Conservation (phyloP, 2,113 vertebrate genomes). For the Hiodon alosoides region DNA sequence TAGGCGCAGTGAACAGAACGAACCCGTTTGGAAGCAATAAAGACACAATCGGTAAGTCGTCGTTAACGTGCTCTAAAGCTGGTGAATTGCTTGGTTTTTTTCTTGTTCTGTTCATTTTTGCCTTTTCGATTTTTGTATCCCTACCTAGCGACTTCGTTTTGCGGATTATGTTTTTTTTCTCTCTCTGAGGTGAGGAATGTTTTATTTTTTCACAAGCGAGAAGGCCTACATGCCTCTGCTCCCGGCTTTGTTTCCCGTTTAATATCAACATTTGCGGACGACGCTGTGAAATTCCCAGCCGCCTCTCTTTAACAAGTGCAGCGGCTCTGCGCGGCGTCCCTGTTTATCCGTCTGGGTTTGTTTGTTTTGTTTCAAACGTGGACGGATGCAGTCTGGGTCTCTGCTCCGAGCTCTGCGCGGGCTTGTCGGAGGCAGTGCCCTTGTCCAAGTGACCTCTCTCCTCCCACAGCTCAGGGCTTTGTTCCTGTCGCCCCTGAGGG, state of each 20-base stretch:
- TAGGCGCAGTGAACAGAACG: constrained; percentile 38
- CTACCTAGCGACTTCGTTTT: not conserved
- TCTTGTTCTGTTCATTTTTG: constrained; percentile 20
- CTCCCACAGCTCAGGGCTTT: constrained; percentile 5
- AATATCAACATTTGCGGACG: not conserved
- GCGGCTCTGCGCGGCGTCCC: not conserved
- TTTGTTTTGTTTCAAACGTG: not conserved
- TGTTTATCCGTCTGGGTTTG: not conserved
- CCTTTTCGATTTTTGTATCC: not conserved
- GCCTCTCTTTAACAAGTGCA: not conserved
- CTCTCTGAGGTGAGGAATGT: not conserved
- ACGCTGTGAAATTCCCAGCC: not conserved
- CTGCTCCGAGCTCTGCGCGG: not conserved
- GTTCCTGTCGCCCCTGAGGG: constrained; percentile 34
- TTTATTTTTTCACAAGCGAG: not conserved
- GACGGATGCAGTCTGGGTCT: not conserved
- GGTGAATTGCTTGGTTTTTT: constrained; percentile 20
- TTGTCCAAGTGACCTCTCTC: constrained; percentile 18
- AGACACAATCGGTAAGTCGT: constrained; percentile 51
- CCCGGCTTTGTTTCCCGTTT: not conserved
- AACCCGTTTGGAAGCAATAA: constrained; percentile 41
- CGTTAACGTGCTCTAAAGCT: constrained; percentile 27
- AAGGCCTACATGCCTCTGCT: not conserved
- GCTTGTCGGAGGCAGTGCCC: constrained; percentile 20
- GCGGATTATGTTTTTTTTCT: not conserved